Conservation (phyloP, 2,888 invertebrate species). For the Pogonocherus hispidulus region DNA sequence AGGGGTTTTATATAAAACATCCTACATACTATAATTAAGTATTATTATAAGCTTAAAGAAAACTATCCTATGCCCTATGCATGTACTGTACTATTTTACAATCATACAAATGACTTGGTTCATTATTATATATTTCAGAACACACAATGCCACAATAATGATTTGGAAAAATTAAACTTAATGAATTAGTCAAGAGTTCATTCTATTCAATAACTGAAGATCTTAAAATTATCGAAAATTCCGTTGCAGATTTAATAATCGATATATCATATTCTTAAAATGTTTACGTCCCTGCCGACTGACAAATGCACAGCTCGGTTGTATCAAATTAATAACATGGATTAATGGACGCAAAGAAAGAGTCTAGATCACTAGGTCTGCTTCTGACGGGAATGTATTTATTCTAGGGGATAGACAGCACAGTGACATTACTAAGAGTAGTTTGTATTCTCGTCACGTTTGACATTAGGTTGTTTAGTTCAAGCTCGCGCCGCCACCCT, state of each 20-base stretch:
- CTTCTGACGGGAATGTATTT: conserved; percentile 14
- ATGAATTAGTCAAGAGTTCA: too few relatives aligned
- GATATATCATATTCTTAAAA: neutral
- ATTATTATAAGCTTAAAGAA: too few relatives aligned
- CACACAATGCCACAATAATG: too few relatives aligned
- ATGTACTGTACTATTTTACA: too few relatives aligned
- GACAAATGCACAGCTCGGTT: neutral
- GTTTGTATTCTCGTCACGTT: conserved; percentile 58
- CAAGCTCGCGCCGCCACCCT: conserved; percentile 54
- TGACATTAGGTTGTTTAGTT: conserved; percentile 59
- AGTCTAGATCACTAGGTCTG: conserved; percentile 11
- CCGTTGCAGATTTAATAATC: neutral
- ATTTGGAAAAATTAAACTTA: too few relatives aligned
- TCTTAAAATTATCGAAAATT: neutral
- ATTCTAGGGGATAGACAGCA: conserved; percentile 25
- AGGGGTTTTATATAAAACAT: too few relatives aligned
- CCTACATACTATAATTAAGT: too few relatives aligned
- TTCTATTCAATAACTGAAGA: too few relatives aligned
- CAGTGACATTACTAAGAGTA: conserved; percentile 40
- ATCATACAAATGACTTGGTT: too few relatives aligned
- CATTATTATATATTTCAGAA: too few relatives aligned
- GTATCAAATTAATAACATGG: conserved; percentile 3
- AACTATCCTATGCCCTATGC: too few relatives aligned
- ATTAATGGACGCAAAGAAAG: conserved; percentile 6
- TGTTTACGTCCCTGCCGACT: neutral